A percentile compares a stretch with the other conserved stretches of the same genome.
Evolutionary conservation across 2,888 invertebrate species (phyloP).

Genomic region (Orthonychiurus folsomi): DNA sequence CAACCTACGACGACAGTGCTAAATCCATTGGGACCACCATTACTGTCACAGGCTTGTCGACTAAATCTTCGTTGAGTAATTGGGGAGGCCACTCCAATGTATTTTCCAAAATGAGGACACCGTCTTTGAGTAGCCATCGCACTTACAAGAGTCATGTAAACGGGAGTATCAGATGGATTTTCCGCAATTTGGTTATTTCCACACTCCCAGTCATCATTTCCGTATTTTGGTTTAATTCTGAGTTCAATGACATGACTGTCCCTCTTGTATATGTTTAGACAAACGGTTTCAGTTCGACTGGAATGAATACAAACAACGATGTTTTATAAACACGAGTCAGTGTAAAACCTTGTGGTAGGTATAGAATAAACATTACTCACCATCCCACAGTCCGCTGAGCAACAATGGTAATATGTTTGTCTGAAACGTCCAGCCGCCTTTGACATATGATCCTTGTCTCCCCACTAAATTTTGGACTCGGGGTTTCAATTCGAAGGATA

Average conservation of each 20-base stretch:
- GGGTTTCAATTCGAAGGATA: conserved; percentile 18
- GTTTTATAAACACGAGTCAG: too few species aligned
- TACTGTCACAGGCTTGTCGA: conserved; percentile 20
- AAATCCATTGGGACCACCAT: conserved; percentile 11
- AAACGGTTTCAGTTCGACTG: conserved; percentile 70
- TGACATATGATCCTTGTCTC: conserved; percentile 35
- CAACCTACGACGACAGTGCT: conserved; percentile 45
- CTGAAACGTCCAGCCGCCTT: conserved; percentile 32
- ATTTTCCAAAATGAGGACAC: conserved; percentile 39
- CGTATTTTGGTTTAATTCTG: conserved; percentile 44
- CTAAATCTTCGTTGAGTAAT: conserved; percentile 32
- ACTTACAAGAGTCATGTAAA: conserved; percentile 34
- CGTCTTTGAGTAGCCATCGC: conserved; percentile 27
- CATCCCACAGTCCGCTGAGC: conserved; percentile 70
- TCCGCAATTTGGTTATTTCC: not conserved
- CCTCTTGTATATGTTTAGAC: conserved; percentile 63
- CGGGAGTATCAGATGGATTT: not conserved
- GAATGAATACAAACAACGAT: too few species aligned
- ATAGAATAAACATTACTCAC: conserved; percentile 48
- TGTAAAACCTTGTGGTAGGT: not conserved
- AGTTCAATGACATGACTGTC: conserved; percentile 64
- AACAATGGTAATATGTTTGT: conserved; percentile 48
- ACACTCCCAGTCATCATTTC: conserved; percentile 14
- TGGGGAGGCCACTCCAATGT: conserved; percentile 22
- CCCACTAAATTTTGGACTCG: conserved; percentile 24